Base-by-base conservation (phyloP, 2,113 vertebrate species). In the Nothobranchius furzeri region DNA sequence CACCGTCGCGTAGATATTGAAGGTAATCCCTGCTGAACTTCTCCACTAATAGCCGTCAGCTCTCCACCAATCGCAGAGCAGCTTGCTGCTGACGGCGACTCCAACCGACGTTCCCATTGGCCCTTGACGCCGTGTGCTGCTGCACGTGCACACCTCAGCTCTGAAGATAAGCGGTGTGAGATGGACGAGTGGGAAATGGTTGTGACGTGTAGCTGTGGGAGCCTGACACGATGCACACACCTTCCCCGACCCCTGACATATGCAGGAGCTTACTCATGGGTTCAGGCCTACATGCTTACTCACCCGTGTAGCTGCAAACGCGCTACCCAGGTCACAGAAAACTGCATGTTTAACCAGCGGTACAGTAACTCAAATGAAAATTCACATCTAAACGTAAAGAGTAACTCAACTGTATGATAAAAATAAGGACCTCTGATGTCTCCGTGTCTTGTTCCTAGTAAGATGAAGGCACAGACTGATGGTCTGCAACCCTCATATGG, bases 11-110 rank as follows among this genome's bases (percentile, higher is more conserved):
- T 85, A 84, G 74, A 83, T 77, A 81, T 85, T 30, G 42, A 63
- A 76, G 79, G 78, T 87, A 89, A 89, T 89, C 85, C 79, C 11
- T 0, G 68, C 50, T 89, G 85, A 88, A 82, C 79, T 81, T 72
- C 74, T 81, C 66, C 47, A 54, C 59, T 81, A 79, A 77, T 62
- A 79, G 79, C 74, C 37, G 12, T 52, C 0, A 0, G 9, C 20
- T 35, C 53, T 61, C 56, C 0, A 11, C 83, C 85, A 85, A 81
- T 89, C 60, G 50, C 54, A 56, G 64, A 37, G 47, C 13, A 0
- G 14, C 20, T 73, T 78, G 52, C 78, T 72, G 53, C 40, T 30
- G 2, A 55, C 20, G 1, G 24, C 5, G 30, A 12, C 25, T 76
- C 11, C 8, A 56, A 75, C 2, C 54, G 0, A 20, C 1, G 0